These are phyloP conservation scores for Samia ricini DNA, from an alignment of 1,140 invertebrate species.

Conservation along the genomic window DNA sequence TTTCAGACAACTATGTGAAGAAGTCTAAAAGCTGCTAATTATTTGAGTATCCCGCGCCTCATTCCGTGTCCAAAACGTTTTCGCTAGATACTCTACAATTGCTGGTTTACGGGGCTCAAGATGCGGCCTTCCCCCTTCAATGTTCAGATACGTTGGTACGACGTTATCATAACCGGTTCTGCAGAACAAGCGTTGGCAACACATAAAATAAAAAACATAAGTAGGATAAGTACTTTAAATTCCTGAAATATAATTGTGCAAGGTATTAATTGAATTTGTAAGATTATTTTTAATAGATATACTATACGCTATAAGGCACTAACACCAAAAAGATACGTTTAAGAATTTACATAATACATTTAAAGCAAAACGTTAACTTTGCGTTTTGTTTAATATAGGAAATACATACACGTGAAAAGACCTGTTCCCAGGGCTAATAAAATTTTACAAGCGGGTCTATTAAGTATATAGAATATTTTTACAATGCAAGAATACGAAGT, in stretches of 20 bases:
- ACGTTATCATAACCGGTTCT: slow-evolving; percentile 25
- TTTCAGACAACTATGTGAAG: slow-evolving; percentile 8
- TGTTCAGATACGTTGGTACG: slow-evolving; percentile 6
- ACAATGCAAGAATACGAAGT: not conserved
- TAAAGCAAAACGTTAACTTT: too few species aligned
- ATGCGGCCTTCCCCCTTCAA: slow-evolving; percentile 1
- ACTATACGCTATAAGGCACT: too few species aligned
- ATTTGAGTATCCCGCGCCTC: slow-evolving; percentile 5
- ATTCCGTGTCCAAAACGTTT: slow-evolving; percentile 1
- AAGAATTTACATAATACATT: too few species aligned
- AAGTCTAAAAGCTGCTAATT: slow-evolving; percentile 7
- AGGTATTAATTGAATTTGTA: not conserved
- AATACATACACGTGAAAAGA: too few species aligned
- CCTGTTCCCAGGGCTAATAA: too few species aligned
- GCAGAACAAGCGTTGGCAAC: slow-evolving; percentile 31
- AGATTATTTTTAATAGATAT: not conserved
- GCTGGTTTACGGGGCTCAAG: slow-evolving; percentile 1
- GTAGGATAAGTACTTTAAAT: too few species aligned
- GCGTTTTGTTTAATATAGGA: too few species aligned
- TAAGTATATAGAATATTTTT: too few species aligned
- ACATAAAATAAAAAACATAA: slow-evolving; percentile 21
- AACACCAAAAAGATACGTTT: too few species aligned
- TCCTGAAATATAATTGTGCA: slow-evolving; percentile 11
- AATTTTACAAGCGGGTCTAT: too few species aligned
- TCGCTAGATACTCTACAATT: not conserved